Evolutionary conservation across 2,888 invertebrate genomes (phyloP).

Genomic region (Oscheius sp.): DNA sequence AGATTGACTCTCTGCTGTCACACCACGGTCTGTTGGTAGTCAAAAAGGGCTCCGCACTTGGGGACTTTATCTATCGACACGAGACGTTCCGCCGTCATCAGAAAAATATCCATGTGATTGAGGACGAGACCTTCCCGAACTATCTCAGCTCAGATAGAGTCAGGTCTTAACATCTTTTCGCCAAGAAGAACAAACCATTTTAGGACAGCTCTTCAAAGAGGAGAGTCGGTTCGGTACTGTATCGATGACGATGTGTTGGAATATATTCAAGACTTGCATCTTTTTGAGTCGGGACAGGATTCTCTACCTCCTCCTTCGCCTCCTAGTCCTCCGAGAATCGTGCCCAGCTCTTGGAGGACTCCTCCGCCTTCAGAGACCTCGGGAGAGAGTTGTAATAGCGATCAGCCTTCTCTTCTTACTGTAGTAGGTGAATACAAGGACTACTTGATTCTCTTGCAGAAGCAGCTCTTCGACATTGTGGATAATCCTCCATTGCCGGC

Average conservation of each 20-base stretch:
- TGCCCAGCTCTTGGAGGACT: slow-evolving; percentile 15
- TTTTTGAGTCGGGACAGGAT: slow-evolving; percentile 14
- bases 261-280: slow-evolving; percentile 36
- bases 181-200: background rate
- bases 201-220: slow-evolving; percentile 34
- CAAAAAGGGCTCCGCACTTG: slow-evolving; percentile 13
- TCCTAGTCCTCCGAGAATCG: slow-evolving; percentile 27
- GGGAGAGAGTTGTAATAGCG: slow-evolving; percentile 15
- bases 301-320: slow-evolving; percentile 18
- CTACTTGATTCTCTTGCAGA: background rate
- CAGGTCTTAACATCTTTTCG: slow-evolving; percentile 8
- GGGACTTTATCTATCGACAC: slow-evolving; percentile 27
- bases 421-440: background rate
- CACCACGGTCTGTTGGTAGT: slow-evolving; percentile 30
- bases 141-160: slow-evolving; percentile 25
- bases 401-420: background rate
- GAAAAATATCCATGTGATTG: slow-evolving; percentile 34
- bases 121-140: slow-evolving; percentile 40
- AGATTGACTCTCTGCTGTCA: slow-evolving; percentile 35
- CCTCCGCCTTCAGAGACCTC: slow-evolving; percentile 31
- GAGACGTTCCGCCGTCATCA: slow-evolving; percentile 37
- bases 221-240: slow-evolving; percentile 41
- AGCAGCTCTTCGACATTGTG: slow-evolving; percentile 21
- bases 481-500: slow-evolving; percentile 9
- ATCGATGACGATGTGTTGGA: slow-evolving; percentile 39